Conservation (phyloP, 2,797 vertebrate genomes). For the Siniperca scherzeri region DNA sequence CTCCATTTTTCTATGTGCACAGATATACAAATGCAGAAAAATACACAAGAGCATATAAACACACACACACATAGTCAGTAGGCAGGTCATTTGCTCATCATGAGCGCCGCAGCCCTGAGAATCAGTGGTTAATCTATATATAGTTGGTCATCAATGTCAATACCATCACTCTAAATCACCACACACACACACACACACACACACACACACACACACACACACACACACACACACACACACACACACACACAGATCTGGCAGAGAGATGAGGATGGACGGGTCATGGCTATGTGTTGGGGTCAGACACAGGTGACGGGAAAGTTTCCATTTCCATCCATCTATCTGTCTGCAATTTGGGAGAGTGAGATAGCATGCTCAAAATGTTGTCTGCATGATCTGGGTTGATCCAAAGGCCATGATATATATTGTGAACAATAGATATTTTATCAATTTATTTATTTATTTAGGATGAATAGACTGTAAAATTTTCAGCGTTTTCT, state of each 20-base stretch:
- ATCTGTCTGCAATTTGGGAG: constrained; percentile 33
- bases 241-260: constrained; percentile 35
- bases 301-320: constrained; percentile 71
- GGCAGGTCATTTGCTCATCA: constrained; percentile 44
- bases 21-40: constrained; percentile 1
- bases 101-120: constrained; percentile 30
- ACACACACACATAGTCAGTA: constrained; percentile 6
- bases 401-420: neutral
- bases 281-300: constrained; percentile 54
- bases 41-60: neutral
- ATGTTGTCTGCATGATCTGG: neutral
- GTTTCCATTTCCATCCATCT: constrained; percentile 46
- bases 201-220: constrained; percentile 39
- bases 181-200: constrained; percentile 39
- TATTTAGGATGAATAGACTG: neutral
- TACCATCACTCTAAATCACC: constrained; percentile 59
- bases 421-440: neutral
- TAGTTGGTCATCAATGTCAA: constrained; percentile 58
- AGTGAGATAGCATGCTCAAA: neutral
- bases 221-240: constrained; percentile 42
- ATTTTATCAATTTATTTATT: neutral
- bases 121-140: constrained; percentile 68
- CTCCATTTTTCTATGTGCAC: neutral
- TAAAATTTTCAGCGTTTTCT: neutral
- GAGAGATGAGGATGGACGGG: constrained; percentile 73